Base-by-base conservation (phyloP, 1,140 invertebrate genomes). In the Lepidurus apus region DNA sequence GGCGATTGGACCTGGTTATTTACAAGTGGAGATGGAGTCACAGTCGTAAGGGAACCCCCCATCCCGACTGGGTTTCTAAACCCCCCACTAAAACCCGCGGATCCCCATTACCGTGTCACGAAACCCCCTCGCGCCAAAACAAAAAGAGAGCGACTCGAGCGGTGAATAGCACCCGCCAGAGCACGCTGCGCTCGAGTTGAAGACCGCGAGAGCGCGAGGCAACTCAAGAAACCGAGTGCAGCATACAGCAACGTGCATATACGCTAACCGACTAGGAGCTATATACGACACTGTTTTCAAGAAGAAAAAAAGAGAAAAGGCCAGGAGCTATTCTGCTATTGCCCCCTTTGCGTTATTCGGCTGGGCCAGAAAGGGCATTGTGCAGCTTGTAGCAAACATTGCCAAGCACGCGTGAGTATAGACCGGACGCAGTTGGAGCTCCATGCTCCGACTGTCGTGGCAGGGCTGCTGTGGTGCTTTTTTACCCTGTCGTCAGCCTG, bases 1-100 rank as follows among this genome's bases (percentile, higher is more conserved):
- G 47, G 77, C 80, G 82, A 82, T 81, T 82, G 82, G 82, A 76
- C 76, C 47, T 78, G 76, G 76, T 80, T 82, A 82, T 82, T 82
- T 82, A 82, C 82, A 80, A 80, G 81, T 77, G 53, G 53, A 9
- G 53, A 65, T 65, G 53, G 53, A 65, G 17, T 7, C 53, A 47
- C 45, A 47, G 10, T 47, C 5, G 45, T 17, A 10, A 47, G 45
- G 34, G 34, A 34, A 47, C 53, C 53, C 53, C 53, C 53, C 53
- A n/a, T 13, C 53, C 53, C 53, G 53, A 21, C 21, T 65, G 53
- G 21, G 53, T 8, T 34, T 34, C 34, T 3, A 34, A 34, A 34
- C 34, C 34, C 34, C 34, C 34, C 34, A 34, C 34, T 65, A 65
- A 21, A 65, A 65, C 53, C 53, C 53, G 53, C 53, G 53, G 53